Percentiles rank a stretch among this genome's conserved stretches.
Conservation (phyloP, 2,113 vertebrate genomes). For the human (Homo sapiens) region GRCh38 chr5:150192001-150192500, state of each 20-base stretch:
- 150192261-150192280: neutral
- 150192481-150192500: neutral
- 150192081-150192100: neutral
- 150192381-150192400: neutral
- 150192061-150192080: neutral
- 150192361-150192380: neutral
- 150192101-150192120: neutral
- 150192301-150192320: neutral
- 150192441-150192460: neutral
- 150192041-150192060: neutral
- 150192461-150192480: neutral
- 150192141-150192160: neutral
- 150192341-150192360: neutral
- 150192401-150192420: neutral
- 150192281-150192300: neutral
- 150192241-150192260: neutral
- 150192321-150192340: neutral
- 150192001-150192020: neutral
- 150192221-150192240: slow-evolving; percentile 21
- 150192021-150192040: neutral
- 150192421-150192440: neutral
- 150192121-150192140: neutral
- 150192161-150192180: neutral
- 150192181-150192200: neutral
- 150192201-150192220: neutral